A percentile compares a stretch with the other conserved stretches of the same genome.
phyloP scores from a whole-genome alignment of 1,140 invertebrate genomes.

The Drosophila punjabiensis region DNA sequence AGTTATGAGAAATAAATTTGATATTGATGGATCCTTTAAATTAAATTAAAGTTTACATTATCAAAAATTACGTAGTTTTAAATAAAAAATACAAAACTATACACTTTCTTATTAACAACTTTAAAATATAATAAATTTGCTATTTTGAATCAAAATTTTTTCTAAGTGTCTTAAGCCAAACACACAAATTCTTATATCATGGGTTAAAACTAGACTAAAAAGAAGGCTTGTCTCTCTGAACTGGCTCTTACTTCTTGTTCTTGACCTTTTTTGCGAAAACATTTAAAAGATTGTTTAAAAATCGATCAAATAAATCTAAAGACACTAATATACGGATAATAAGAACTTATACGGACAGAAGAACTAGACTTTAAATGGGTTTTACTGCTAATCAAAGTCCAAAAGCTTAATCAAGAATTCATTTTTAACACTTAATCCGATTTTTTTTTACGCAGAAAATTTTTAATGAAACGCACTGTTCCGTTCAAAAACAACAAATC shows the following conservation, averaged over 20 bases:
- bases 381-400: neutral
- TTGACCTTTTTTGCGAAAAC: neutral
- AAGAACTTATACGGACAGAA: neutral
- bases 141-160: neutral
- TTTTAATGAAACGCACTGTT: slow-evolving; percentile 9
- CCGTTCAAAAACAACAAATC: slow-evolving; percentile 8
- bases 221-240: slow-evolving; percentile 10
- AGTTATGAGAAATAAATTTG: too few relatives aligned
- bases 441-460: neutral
- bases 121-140: too few relatives aligned
- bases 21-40: too few relatives aligned
- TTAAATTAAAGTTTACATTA: neutral
- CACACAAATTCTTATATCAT: neutral
- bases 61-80: neutral
- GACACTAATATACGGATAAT: neutral
- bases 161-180: neutral
- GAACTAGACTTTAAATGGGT: too few relatives aligned
- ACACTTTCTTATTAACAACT: too few relatives aligned
- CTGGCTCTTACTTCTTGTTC: slow-evolving; percentile 3
- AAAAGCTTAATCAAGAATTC: neutral
- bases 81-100: too few relatives aligned
- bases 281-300: too few relatives aligned
- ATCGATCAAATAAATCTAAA: too few relatives aligned
- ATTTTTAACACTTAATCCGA: neutral
- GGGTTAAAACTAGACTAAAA: neutral